Conservation (phyloP, 2,797 vertebrate genomes). For the Chromis chromis region DNA sequence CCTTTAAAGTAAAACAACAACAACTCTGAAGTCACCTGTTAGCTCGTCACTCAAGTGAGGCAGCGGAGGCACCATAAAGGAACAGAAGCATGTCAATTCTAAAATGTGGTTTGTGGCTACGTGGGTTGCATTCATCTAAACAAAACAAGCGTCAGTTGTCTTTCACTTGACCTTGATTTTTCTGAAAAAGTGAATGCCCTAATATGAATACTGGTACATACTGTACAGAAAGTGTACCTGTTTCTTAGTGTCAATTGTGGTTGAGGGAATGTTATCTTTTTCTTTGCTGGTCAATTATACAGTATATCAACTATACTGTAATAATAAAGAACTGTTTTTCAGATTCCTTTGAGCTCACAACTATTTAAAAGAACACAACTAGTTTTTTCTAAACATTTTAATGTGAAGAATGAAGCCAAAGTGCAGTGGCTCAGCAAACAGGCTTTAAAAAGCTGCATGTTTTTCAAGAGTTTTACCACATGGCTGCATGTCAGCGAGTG, state of each 20-base stretch:
- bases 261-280: not conserved
- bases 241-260: no score
- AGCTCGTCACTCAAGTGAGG: not conserved
- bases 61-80: not conserved
- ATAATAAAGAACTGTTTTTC: not conserved
- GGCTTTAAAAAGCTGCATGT: slow-evolving; percentile 6
- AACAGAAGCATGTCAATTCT: not conserved
- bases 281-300: not conserved
- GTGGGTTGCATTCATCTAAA: no score
- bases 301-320: no score
- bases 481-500: slow-evolving; percentile 50
- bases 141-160: no score
- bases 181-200: no score
- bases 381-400: slow-evolving; percentile 19
- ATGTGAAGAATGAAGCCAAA: slow-evolving; percentile 17
- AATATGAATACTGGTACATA: no score
- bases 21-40: not conserved
- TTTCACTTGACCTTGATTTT: no score
- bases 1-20: not conserved
- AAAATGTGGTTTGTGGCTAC: no score
- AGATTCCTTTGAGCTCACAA: not conserved
- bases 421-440: slow-evolving; percentile 22
- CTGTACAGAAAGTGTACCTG: not conserved
- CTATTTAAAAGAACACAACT: not conserved
- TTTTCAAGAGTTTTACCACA: slow-evolving; percentile 42